Conservation (phyloP, 1,140 invertebrate genomes). For the Drosophila kurseongensis region DNA sequence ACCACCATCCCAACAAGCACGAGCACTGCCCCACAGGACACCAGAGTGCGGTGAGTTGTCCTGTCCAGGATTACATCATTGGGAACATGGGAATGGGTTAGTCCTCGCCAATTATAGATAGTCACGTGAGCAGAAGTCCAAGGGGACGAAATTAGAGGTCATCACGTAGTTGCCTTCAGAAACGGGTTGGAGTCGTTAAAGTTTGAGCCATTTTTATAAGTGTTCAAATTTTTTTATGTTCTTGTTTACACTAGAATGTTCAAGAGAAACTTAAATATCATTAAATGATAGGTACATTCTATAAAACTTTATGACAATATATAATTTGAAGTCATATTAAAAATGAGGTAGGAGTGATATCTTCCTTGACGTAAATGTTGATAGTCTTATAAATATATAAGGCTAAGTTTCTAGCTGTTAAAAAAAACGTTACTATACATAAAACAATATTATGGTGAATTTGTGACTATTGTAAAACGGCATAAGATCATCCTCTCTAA, state of each 20-base stretch:
- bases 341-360: neutral
- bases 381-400: too few relatives aligned
- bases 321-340: neutral
- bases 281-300: neutral
- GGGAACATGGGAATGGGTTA: slow-evolving; percentile 1
- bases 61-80: slow-evolving; percentile 56
- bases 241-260: neutral
- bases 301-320: too few relatives aligned
- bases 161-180: slow-evolving; percentile 2
- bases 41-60: slow-evolving; percentile 73
- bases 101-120: slow-evolving; percentile 9
- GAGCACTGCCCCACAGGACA: slow-evolving; percentile 82
- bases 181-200: slow-evolving; percentile 11
- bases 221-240: slow-evolving; percentile 12
- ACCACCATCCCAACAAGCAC: slow-evolving; percentile 63
- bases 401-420: too few relatives aligned
- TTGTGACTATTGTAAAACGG: too few relatives aligned
- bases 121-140: slow-evolving; percentile 19
- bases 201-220: slow-evolving; percentile 3
- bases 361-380: too few relatives aligned
- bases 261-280: neutral
- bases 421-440: too few relatives aligned
- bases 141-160: slow-evolving; percentile 23
- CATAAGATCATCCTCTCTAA: too few relatives aligned
- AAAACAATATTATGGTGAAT: too few relatives aligned